A percentile compares a stretch with the other conserved stretches of the same genome.
Evolutionary conservation across 1,140 invertebrate genomes (phyloP).

Genomic region (Drosophila setifemur): DNA sequence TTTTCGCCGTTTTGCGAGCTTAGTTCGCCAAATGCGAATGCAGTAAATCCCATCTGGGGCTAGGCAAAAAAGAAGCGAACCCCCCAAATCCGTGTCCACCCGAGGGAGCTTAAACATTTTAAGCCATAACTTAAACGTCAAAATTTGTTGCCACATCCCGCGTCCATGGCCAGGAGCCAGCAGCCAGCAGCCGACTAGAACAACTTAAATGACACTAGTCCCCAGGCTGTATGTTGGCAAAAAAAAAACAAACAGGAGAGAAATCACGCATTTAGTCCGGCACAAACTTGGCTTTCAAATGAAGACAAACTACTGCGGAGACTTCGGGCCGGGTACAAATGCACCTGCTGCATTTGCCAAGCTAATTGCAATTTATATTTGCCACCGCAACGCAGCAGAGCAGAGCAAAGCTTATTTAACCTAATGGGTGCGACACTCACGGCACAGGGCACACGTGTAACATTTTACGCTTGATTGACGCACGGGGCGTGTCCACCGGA

Average conservation of each 20-base stretch:
- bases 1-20: background rate
- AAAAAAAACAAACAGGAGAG: slow-evolving; percentile 4
- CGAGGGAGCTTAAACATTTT: slow-evolving; percentile 62
- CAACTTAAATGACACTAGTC: slow-evolving; percentile 70
- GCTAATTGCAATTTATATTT: slow-evolving; percentile 65
- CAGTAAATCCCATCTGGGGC: background rate
- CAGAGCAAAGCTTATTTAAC: slow-evolving; percentile 48
- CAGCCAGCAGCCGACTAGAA: slow-evolving; percentile 54
- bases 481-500: slow-evolving; percentile 7
- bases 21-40: slow-evolving; percentile 11
- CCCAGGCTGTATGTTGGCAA: slow-evolving; percentile 12
- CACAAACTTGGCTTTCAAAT: slow-evolving; percentile 46
- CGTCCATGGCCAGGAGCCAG: slow-evolving; percentile 31
- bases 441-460: background rate
- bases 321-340: slow-evolving; percentile 42
- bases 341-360: slow-evolving; percentile 52
- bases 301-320: slow-evolving; percentile 64
- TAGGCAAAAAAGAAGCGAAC: slow-evolving; percentile 6
- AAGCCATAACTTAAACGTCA: slow-evolving; percentile 75
- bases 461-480: slow-evolving; percentile 57
- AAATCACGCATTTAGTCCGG: slow-evolving; percentile 13
- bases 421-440: slow-evolving; percentile 21
- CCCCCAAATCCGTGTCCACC: slow-evolving; percentile 29
- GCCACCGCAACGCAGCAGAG: slow-evolving; percentile 22
- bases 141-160: slow-evolving; percentile 39